Base-by-base conservation (phyloP, 2,113 vertebrate species). In the Heteronetta atricapilla region DNA sequence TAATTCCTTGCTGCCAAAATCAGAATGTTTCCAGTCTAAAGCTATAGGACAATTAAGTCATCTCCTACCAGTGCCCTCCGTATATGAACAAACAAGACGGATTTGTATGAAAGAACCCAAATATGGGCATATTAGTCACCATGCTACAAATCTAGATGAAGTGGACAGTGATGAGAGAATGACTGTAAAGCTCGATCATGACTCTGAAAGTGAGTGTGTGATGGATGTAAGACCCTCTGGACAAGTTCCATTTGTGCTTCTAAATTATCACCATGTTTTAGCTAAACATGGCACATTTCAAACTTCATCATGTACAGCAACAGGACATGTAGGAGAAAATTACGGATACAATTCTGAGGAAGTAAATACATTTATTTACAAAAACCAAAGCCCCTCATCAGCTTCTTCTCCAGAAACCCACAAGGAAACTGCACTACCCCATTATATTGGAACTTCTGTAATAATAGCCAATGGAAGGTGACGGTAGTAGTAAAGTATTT, bases 401-500 rank as follows among this genome's bases (percentile, higher is more conserved):
- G 95, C 97, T 31, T 97, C 98, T 0, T 98, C 98, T 4, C 98
- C 98, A 0, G 98, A 98, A 38, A 96, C n/a, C 82, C 98, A 98
- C 91, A 97, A 95, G 76, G 98, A 98, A 40, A 85, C 97, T 33
- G 91, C 97, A 7, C 97, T 98, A 28, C 98, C 98, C 21, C 98
- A 99, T 67, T 99, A 98, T 88, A 98, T 99, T 25, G 98, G 99
- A 94, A 99, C 99, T 31, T 99, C 99, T 1, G 99, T 99, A 64
- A 99, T 99, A 69, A 99, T 99, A 84, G 98, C 98, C 79, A 99
- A 98, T 13, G 98, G 99, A 89, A 99, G 99, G 98, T 99, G 98
- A 99, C 98, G 67, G 64, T 20, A 75, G 58, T 40, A 14, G 33
- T 5, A 31, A 63, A 29, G 64, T 62, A 80, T n/a, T 46, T 34